These are phyloP conservation scores for Vanessa atalanta DNA, from an alignment of 1,140 invertebrate species.

Conservation along the genomic window DNA sequence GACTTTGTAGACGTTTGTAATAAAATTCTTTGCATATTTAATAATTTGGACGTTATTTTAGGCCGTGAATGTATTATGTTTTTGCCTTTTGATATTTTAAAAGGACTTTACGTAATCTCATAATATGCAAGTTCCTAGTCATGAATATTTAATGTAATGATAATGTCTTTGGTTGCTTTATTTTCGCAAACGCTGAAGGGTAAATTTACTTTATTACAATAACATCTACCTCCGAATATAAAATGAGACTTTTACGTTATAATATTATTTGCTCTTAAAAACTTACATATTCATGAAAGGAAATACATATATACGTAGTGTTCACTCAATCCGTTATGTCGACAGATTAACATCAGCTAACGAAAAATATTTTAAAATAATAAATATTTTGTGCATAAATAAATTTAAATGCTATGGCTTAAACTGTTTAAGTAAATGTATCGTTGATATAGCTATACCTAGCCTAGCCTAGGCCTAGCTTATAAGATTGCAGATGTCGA, in stretches of 20 bases:
- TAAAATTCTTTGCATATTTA: constrained; percentile 34
- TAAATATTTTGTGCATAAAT: no score
- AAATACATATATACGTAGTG: no score
- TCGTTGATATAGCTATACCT: no score
- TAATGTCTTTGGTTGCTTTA: constrained; percentile 1
- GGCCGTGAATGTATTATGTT: constrained; percentile 15
- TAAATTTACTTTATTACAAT: constrained; percentile 12
- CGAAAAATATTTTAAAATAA: no score
- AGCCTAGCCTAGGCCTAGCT: no score
- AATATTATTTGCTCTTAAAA: no score
- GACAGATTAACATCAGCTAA: no score
- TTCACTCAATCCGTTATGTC: no score
- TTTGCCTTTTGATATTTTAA: constrained; percentile 12
- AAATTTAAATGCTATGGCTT: no score
- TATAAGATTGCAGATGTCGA: no score
- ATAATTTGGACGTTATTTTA: constrained; percentile 16
- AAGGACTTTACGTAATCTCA: constrained; percentile 12
- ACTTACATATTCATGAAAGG: no score
- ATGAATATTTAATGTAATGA: constrained; percentile 13
- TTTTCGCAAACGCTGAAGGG: constrained; percentile 1
- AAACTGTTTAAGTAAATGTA: no score
- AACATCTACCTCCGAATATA: not conserved
- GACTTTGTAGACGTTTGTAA: constrained; percentile 29
- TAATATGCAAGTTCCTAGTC: constrained; percentile 8
- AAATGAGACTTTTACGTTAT: not conserved